These are phyloP conservation scores for Sebastolobus altivelis DNA, from an alignment of 2,797 vertebrate species.

Conservation along the genomic window DNA sequence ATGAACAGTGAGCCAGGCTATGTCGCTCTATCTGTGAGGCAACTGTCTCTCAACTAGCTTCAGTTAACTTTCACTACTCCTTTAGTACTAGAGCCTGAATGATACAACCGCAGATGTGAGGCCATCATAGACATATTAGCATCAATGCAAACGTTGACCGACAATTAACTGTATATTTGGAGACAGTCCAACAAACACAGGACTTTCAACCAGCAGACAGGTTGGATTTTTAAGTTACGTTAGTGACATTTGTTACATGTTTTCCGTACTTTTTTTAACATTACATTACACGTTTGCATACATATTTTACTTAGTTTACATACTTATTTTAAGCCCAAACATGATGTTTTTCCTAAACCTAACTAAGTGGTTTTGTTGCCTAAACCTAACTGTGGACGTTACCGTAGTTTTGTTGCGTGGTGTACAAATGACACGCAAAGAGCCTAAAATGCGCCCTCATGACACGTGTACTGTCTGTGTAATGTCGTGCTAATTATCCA, in stretches of 20 bases:
- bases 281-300: background rate
- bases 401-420: no score
- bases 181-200: background rate
- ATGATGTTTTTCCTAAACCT: no score
- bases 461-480: no score
- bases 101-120: background rate
- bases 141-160: background rate
- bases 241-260: background rate
- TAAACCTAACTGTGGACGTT: no score
- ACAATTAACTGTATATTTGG: background rate
- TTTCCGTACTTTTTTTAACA: background rate
- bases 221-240: background rate
- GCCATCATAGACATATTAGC: background rate
- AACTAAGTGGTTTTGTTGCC: no score
- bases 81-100: background rate
- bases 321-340: no score
- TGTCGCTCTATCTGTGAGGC: constrained; percentile 5
- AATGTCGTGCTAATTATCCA: no score
- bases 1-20: constrained; percentile 8
- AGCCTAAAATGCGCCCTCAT: no score
- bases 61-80: background rate
- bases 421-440: no score
- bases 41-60: background rate
- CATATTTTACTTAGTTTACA: background rate
- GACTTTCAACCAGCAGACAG: background rate